Conservation (phyloP, 2,113 vertebrate species). For the Archocentrus centrarchus region DNA sequence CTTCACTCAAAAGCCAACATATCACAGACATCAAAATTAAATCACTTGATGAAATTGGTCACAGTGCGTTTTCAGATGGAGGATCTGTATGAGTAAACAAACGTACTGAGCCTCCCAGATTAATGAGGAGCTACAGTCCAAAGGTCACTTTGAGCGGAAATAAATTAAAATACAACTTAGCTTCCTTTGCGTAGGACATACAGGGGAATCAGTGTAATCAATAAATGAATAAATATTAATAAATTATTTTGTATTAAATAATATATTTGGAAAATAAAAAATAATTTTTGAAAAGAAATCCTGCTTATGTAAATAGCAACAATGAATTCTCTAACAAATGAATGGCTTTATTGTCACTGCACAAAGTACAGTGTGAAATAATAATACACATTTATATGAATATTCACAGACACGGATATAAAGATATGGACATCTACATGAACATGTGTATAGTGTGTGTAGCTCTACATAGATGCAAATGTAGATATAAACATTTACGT, state of each 20-base stretch:
- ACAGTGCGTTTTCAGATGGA: background rate
- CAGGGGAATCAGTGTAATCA: fast-evolving
- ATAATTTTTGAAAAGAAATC: fast-evolving
- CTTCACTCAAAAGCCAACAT: background rate
- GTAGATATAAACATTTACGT: no score
- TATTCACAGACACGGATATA: background rate
- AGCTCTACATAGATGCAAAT: no score
- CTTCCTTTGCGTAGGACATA: fast-evolving
- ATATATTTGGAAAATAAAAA: fast-evolving
- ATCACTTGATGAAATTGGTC: background rate
- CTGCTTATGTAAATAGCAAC: background rate
- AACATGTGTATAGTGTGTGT: background rate
- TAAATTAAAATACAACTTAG: background rate
- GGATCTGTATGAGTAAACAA: background rate
- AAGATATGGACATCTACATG: background rate
- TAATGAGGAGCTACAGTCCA: background rate
- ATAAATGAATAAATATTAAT: background rate
- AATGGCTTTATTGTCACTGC: background rate
- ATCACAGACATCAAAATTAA: background rate
- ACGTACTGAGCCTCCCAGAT: background rate
- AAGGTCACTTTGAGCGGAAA: background rate
- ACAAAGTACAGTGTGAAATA: background rate
- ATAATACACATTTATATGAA: background rate
- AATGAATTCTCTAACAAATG: background rate
- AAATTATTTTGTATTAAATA: background rate